Percentiles rank a stretch among this genome's conserved stretches.
These are phyloP conservation scores for Lepus americanus DNA, from an alignment of 2,113 vertebrate species.

Conservation along the genomic window DNA sequence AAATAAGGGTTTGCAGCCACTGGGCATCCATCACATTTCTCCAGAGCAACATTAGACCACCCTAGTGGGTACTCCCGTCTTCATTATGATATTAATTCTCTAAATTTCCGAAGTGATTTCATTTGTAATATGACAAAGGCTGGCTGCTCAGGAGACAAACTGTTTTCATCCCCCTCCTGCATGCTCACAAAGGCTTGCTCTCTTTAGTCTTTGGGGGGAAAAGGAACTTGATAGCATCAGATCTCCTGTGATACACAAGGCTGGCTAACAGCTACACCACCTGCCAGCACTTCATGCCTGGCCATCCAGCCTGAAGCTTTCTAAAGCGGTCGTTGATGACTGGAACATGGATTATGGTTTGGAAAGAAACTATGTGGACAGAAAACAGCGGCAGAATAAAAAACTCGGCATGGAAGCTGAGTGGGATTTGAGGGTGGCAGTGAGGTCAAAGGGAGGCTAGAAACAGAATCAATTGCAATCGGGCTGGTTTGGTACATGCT, in stretches of 20 bases:
- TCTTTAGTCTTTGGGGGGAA: constrained; percentile 90
- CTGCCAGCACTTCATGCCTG: constrained; percentile 92
- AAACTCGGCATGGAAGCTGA: constrained; percentile 84
- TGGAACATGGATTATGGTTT: constrained; percentile 84
- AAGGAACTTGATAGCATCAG: constrained; percentile 93
- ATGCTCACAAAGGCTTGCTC: constrained; percentile 90
- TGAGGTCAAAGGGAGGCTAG: constrained; percentile 85
- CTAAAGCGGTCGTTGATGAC: constrained; percentile 87
- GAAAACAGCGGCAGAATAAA: constrained; percentile 73
- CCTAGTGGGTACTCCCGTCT: constrained; percentile 96
- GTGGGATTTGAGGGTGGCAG: constrained; percentile 86
- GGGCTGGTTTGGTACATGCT: constrained; percentile 81
- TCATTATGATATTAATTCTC: constrained; percentile 99
- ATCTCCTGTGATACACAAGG: constrained; percentile 94
- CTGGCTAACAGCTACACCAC: constrained; percentile 91
- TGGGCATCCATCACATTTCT: constrained; percentile 97
- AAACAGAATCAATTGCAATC: constrained; percentile 83
- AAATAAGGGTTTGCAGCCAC: constrained; percentile 96
- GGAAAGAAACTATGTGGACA: constrained; percentile 55
- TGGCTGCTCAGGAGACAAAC: constrained; percentile 94
- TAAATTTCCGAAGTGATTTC: constrained; percentile 96
- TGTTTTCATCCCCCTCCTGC: constrained; percentile 93
- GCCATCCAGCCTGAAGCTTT: constrained; percentile 88
- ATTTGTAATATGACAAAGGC: constrained; percentile 96
- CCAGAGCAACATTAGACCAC: constrained; percentile 97